Conservation (phyloP, 1,140 invertebrate species). For the Drosophila carrolli region DNA sequence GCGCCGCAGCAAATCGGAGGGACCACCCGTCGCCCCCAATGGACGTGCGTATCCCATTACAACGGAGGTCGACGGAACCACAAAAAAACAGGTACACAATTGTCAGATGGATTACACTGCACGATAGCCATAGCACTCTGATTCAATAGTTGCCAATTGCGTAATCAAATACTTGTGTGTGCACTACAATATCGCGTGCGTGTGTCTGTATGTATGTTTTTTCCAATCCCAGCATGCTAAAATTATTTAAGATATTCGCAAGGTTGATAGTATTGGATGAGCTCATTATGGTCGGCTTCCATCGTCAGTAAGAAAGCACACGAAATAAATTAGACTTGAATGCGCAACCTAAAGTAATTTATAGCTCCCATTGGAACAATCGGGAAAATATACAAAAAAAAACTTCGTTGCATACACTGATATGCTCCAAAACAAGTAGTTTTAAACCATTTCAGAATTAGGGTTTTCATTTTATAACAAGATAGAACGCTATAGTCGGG, state of each 20-base stretch:
- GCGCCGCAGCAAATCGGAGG: constrained; percentile 90
- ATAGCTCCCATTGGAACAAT: too few relatives aligned
- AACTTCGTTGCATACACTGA: too few relatives aligned
- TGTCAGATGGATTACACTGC: constrained; percentile 43
- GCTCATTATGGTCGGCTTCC: too few relatives aligned
- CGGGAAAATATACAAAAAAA: too few relatives aligned
- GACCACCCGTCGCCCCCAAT: constrained; percentile 86
- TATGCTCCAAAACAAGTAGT: too few relatives aligned
- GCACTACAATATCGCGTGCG: constrained; percentile 1
- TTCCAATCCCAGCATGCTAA: constrained; percentile 12
- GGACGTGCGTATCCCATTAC: constrained; percentile 84
- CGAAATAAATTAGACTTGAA: too few relatives aligned
- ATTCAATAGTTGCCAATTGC: constrained; percentile 29
- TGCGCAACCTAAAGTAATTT: too few relatives aligned
- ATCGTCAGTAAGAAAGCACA: too few relatives aligned
- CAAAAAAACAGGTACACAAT: constrained; percentile 84
- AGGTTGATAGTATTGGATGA: neutral
- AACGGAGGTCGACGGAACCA: constrained; percentile 84
- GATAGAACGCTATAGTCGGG: too few relatives aligned
- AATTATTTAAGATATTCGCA: constrained; percentile 3
- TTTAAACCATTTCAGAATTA: too few relatives aligned
- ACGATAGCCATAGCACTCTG: constrained; percentile 21
- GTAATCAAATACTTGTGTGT: constrained; percentile 14
- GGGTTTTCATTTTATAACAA: too few relatives aligned
- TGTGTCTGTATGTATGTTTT: constrained; percentile 7